Evolutionary conservation across 2,797 vertebrate species (phyloP).

Genomic region (Sparus aurata): DNA sequence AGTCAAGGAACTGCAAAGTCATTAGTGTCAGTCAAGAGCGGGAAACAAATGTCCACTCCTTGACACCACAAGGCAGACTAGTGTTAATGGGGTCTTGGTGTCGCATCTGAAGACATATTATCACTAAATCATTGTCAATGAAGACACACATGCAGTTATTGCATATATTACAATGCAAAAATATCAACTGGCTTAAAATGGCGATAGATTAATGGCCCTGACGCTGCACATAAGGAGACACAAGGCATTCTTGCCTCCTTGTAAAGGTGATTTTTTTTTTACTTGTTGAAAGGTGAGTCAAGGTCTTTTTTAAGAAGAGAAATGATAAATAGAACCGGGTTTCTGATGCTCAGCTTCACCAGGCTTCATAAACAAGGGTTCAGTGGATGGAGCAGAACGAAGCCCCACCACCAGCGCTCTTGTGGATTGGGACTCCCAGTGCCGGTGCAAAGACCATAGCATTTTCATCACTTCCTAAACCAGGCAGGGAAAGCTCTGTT

Average conservation of each 20-base stretch:
- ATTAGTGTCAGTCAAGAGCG: slow-evolving; percentile 24
- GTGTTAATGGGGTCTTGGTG: slow-evolving; percentile 27
- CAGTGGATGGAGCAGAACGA: slow-evolving; percentile 70
- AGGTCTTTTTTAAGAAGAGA: slow-evolving; percentile 26
- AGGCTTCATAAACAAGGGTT: slow-evolving; percentile 59
- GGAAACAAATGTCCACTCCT: slow-evolving; percentile 2
- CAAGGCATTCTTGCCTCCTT: slow-evolving; percentile 14
- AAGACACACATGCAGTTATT: slow-evolving; percentile 20
- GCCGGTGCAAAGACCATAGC: slow-evolving; percentile 18
- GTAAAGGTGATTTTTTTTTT: background rate
- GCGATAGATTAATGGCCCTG: slow-evolving; percentile 15
- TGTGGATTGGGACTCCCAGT: slow-evolving; percentile 52
- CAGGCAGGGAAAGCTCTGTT: slow-evolving; percentile 3
- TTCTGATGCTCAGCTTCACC: slow-evolving; percentile 38
- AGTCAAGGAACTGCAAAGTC: slow-evolving; percentile 18
- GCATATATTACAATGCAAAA: slow-evolving; percentile 5
- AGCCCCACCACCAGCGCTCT: slow-evolving; percentile 49
- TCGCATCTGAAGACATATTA: slow-evolving; percentile 21
- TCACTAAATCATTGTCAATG: slow-evolving; percentile 30
- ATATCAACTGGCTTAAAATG: slow-evolving; percentile 9
- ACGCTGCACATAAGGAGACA: slow-evolving; percentile 16
- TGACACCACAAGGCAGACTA: slow-evolving; percentile 28
- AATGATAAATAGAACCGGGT: slow-evolving; percentile 44
- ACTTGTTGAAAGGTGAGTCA: slow-evolving; percentile 29
- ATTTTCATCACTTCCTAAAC: slow-evolving; percentile 52